Evolutionary conservation across 2,113 vertebrate genomes (phyloP).

Genomic region (Rattus norvegicus): DNA sequence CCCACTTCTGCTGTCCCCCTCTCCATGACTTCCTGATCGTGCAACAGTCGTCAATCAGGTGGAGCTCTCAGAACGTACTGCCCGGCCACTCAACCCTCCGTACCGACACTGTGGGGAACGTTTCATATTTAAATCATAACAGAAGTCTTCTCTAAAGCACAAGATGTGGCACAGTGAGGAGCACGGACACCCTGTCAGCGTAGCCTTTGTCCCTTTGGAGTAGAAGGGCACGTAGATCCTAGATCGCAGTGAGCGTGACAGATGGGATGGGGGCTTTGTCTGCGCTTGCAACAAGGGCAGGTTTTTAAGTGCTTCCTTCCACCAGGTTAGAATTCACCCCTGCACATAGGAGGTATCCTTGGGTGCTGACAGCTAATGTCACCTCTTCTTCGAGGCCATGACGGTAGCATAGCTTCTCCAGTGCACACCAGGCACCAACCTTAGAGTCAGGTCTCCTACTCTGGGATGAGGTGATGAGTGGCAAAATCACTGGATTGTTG

Average conservation of each 20-base stretch:
- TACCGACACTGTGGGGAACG: not conserved
- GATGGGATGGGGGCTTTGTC: not conserved
- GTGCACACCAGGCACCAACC: fast-evolving
- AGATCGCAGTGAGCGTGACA: not conserved
- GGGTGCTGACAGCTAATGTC: not conserved
- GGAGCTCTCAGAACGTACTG: not conserved
- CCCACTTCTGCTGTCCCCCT: not conserved
- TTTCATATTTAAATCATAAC: not conserved
- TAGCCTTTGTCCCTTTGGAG: not conserved
- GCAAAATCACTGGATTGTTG: not conserved
- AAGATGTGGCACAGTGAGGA: not conserved
- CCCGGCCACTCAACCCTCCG: not conserved
- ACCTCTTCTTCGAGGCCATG: not conserved
- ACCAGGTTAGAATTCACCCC: not conserved
- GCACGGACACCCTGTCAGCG: too few species aligned
- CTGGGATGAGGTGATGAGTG: not conserved
- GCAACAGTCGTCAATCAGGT: not conserved
- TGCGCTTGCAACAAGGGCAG: not conserved
- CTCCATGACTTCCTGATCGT: not conserved
- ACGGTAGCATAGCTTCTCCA: not conserved
- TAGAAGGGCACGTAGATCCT: not conserved
- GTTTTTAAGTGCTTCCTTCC: not conserved
- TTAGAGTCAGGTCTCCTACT: not conserved
- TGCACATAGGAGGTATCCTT: not conserved
- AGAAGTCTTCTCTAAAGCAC: not conserved